Evolutionary conservation across 2,888 invertebrate species (phyloP).

Genomic region (Autographa gamma): DNA sequence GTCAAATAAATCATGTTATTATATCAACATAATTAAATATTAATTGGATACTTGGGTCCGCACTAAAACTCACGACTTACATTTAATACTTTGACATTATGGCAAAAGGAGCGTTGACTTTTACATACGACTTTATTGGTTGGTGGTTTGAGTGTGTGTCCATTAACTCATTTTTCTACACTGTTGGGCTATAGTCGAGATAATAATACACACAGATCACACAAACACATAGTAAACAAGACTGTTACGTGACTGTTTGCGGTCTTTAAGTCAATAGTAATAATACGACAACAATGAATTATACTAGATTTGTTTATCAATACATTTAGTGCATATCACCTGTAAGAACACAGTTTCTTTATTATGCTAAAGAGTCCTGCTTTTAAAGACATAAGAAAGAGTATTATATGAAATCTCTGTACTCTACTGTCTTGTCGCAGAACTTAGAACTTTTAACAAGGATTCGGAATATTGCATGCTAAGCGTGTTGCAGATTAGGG

Average conservation of each 20-base stretch:
- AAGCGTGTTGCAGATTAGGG: background rate
- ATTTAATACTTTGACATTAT: constrained; percentile 4
- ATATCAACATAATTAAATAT: constrained; percentile 4
- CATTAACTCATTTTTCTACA: background rate
- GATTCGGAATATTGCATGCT: background rate
- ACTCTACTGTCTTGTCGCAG: background rate
- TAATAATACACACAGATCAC: background rate
- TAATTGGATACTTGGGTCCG: constrained; percentile 1
- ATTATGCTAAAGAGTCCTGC: background rate
- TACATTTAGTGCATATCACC: background rate
- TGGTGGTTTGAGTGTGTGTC: background rate
- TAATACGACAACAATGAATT: background rate
- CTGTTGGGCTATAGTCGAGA: background rate
- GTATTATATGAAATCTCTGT: background rate
- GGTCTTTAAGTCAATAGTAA: background rate
- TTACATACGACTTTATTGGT: background rate
- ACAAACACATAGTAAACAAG: background rate
- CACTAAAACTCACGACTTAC: background rate
- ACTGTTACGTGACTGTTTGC: background rate
- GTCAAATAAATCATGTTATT: constrained; percentile 1
- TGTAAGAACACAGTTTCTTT: background rate
- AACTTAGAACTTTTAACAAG: constrained; percentile 4
- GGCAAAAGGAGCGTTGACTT: background rate
- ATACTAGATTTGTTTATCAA: constrained; percentile 3
- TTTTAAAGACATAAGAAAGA: background rate